Conservation (phyloP, 23 tunicate species). For the Trididemnum nubilum region DNA sequence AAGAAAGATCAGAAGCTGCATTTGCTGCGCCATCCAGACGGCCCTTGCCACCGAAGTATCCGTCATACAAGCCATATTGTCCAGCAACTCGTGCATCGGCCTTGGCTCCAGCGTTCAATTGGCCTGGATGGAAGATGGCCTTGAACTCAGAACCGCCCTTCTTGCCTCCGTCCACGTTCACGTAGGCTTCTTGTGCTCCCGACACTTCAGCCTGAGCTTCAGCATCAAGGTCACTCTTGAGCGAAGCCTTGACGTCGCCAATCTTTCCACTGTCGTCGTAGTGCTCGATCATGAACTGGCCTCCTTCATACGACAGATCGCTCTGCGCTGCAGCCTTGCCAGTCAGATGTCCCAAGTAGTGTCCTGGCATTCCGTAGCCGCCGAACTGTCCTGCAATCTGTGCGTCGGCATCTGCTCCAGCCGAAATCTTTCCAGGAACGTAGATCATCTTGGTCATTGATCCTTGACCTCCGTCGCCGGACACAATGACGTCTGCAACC, state of each 20-base stretch:
- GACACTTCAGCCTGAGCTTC: not conserved
- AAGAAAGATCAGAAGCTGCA: not conserved
- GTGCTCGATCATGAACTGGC: not conserved
- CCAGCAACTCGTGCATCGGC: slow-evolving; percentile 3
- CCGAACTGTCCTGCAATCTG: not conserved
- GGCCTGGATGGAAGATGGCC: slow-evolving; percentile 15
- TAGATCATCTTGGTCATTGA: not conserved
- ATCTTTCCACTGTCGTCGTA: not conserved
- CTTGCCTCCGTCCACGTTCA: slow-evolving; percentile 6
- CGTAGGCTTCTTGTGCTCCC: not conserved
- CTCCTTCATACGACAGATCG: not conserved
- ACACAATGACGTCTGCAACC: slow-evolving; percentile 1
- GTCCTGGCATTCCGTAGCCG: not conserved
- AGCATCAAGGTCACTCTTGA: not conserved
- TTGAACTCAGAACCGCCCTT: not conserved
- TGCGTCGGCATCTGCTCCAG: slow-evolving; percentile 8
- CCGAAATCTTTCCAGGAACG: slow-evolving; percentile 20
- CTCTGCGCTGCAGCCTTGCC: slow-evolving; percentile 17
- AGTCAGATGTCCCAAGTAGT: not conserved
- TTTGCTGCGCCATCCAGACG: not conserved
- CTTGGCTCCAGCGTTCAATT: not conserved
- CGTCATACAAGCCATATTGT: not conserved
- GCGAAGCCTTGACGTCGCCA: slow-evolving; percentile 14
- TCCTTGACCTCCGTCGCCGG: not conserved
- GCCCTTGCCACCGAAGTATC: slow-evolving; percentile 7